phyloP scores from a whole-genome alignment of 2,113 vertebrate genomes.

The Eptesicus fuscus region DNA sequence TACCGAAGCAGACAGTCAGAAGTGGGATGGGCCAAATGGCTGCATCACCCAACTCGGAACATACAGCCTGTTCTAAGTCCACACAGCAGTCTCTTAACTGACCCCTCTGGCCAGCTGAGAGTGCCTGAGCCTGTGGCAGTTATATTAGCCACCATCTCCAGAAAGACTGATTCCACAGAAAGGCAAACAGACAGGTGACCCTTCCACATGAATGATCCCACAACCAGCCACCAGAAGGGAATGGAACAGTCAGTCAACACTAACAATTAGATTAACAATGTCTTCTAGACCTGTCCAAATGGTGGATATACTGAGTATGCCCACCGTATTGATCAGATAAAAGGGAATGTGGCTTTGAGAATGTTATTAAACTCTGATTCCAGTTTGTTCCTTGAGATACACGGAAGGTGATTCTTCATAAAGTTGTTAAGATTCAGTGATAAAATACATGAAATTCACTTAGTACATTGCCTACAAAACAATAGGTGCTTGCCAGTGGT shows the following conservation, averaged over 20 bases:
- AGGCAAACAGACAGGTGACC: background rate
- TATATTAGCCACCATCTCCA: background rate
- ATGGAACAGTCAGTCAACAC: background rate
- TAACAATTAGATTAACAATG: background rate
- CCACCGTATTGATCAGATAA: background rate
- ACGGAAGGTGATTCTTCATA: background rate
- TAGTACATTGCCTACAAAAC: background rate
- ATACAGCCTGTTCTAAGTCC: no score
- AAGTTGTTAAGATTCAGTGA: background rate
- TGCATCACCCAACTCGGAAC: background rate
- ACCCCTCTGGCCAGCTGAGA: background rate
- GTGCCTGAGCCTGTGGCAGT: background rate
- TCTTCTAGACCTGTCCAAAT: background rate
- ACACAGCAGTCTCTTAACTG: background rate
- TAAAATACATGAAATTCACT: background rate
- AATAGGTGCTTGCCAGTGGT: background rate
- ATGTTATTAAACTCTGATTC: background rate
- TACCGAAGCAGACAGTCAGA: background rate
- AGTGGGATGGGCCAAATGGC: background rate
- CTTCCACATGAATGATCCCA: background rate
- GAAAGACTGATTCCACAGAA: background rate
- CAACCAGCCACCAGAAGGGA: background rate
- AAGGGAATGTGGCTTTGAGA: background rate
- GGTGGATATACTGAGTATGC: background rate
- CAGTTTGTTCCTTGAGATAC: background rate